Evolutionary conservation across 2,113 vertebrate genomes (phyloP), one percentile per base, ranked within the genome.

Genomic region (Vanacampus margaritifer): DNA sequence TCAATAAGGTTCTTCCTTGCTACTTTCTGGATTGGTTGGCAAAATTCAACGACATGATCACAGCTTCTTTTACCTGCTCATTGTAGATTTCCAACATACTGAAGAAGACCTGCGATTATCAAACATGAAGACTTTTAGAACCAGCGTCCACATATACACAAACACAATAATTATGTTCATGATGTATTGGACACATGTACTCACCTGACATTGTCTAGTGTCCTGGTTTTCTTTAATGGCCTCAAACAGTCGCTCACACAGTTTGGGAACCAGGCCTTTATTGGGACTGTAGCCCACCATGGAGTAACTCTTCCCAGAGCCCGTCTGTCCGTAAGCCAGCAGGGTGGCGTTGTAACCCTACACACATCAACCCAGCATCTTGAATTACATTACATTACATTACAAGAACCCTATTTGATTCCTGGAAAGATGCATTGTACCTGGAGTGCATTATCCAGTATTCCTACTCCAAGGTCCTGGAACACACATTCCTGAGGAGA

Each of bases 31-130:
- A n/a, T n/a, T n/a, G n/a, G n/a, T n/a, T n/a, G n/a, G n/a, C n/a
- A n/a, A n/a, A n/a, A 16, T 32, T 7, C 13, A 12, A 17, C 28
- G 53, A 13, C 12, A 26, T 26, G 12, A 9, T 11, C 53, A 19
- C 19, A 5, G 3, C 23, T 35, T 11, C 48, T 24, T 11, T 88
- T 90, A 95, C 95, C 93, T 95, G 93, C 66, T 95, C 92, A 1
- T 95, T 95, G 81, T 93, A 95, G 77, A 95, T 95, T 84, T 94
- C 95, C 91, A 96, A 79, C 94, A 94, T 94, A 65, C 94, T 95
- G 87, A 94, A 95, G 73, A 93, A 91, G 16, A 95, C 91, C 94
- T 95, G 82, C 43, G 72, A 10, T 65, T 56, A 70, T 24, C 1
- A 41, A 61, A 23, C 67, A 48, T 10, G 73, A 41, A 48, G 14